phyloP scores from a whole-genome alignment of 2,113 vertebrate species.

The Forbesichthys agassizii region DNA sequence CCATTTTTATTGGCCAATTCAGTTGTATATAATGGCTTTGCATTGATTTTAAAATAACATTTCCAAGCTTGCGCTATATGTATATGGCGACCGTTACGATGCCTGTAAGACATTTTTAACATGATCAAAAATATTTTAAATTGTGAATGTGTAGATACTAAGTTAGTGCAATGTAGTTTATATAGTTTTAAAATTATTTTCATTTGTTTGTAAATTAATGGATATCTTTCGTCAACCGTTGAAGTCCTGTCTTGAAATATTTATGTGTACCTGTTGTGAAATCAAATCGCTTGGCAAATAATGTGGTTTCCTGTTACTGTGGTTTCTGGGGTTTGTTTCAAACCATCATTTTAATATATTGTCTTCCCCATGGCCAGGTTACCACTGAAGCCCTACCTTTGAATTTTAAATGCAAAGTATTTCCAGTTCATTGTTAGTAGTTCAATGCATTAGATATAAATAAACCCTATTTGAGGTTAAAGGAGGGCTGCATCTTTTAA shows the following conservation, averaged over 20 bases:
- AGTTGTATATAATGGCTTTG: constrained; percentile 99
- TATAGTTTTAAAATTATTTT: too few relatives aligned
- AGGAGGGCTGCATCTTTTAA: constrained; percentile 16
- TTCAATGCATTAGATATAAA: neutral
- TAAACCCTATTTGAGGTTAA: neutral
- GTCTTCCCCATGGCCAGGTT: neutral
- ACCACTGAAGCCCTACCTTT: neutral
- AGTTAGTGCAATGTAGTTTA: too few relatives aligned
- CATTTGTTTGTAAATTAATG: constrained; percentile 54
- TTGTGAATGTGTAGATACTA: constrained; percentile 79
- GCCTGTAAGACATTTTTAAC: constrained; percentile 99
- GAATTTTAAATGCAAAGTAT: neutral
- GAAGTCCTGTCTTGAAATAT: constrained; percentile 77
- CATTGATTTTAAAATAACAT: constrained; percentile 90
- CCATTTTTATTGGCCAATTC: constrained; percentile 95
- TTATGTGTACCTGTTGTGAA: constrained; percentile 17
- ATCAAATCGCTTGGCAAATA: neutral
- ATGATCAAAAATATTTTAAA: constrained; percentile 99
- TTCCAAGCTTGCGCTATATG: constrained; percentile 84
- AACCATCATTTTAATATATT: neutral
- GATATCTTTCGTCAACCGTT: constrained; percentile 84
- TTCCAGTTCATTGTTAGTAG: neutral
- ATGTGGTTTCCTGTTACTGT: neutral
- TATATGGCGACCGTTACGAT: constrained; percentile 97
- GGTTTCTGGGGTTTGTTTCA: neutral